A percentile compares a stretch with the other conserved stretches of the same genome.
These are phyloP conservation scores for Netelia inedita DNA, from an alignment of 2,888 invertebrate genomes.

Conservation along the genomic window DNA sequence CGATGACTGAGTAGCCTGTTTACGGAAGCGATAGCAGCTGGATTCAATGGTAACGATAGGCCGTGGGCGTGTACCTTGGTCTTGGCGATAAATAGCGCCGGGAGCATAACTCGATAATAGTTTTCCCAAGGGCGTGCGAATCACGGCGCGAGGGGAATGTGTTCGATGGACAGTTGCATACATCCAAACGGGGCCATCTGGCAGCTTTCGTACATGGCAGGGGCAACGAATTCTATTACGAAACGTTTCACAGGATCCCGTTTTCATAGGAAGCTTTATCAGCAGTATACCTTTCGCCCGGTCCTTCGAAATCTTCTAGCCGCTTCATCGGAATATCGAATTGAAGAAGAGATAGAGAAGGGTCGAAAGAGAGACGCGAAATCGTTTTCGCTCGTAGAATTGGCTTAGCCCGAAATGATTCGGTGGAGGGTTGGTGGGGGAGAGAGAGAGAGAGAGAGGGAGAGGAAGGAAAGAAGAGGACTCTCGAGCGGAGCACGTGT, in stretches of 20 bases:
- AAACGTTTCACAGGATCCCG: slow-evolving; percentile 35
- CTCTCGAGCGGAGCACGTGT: slow-evolving; percentile 25
- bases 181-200: background rate
- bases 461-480: background rate
- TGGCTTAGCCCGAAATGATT: slow-evolving; percentile 27
- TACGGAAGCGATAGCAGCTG: background rate
- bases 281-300: slow-evolving; percentile 45
- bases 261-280: slow-evolving; percentile 57
- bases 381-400: slow-evolving; percentile 26
- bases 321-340: slow-evolving; percentile 51
- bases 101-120: background rate
- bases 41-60: too few relatives aligned
- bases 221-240: slow-evolving; percentile 55
- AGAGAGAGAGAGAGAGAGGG: background rate
- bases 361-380: slow-evolving; percentile 14
- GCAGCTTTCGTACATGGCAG: background rate
- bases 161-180: background rate
- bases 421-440: background rate
- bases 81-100: too few relatives aligned
- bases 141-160: background rate
- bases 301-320: slow-evolving; percentile 32
- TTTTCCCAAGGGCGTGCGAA: background rate
- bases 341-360: slow-evolving; percentile 8
- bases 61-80: too few relatives aligned
- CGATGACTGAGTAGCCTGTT: background rate